Base-by-base conservation (phyloP, 2,797 vertebrate species). In the Molossus molossus region DNA sequence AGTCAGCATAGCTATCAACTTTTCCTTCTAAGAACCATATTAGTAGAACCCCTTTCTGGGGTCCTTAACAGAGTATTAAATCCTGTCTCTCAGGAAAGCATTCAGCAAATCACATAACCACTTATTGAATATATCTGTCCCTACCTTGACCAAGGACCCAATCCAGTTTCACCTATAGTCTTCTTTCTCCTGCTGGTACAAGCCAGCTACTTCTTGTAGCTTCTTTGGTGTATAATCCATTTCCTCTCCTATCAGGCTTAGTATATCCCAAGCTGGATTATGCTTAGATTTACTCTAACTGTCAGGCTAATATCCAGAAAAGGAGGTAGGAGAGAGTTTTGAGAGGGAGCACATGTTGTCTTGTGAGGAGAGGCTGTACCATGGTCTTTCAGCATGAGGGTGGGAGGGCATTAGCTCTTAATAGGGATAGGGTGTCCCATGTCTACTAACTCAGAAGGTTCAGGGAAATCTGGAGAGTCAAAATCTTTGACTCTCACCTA, bases 401-500 rank as follows among this genome's bases (percentile, higher is more conserved):
- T 25, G 13, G 27, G 37, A 87, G 21, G 10, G 70, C 53, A 37
- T 21, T 84, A 77, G 11, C 18, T 87, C 73, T 80, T 85, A 83
- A 53, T 37, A 91, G 29, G 64, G 33, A 57, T 64, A 13, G 21
- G 29, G 14, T 77, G 33, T 12, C 10, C 12, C 40, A 57, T 50
- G 17, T 80, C 27, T 50, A 60, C 48, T 65, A 58, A 64, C 18
- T 80, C 60, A 82, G 50, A 92, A 65, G 57, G 23, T 91, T 50
- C 5, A 55, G 37, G 33, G 40, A 37, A 85, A 33, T 89, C 33
- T 65, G 53, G 5, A 18, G 27, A 58, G 64, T 87, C 53, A 37
- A 83, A 90, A 92, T 70, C 60, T 69, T 87, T 87, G 55, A 33
- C 18, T 77, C 50, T 90, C 76, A 84, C 20, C 29, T n/a, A 87